These are phyloP conservation scores for Tenthredo scrophulariae DNA, from an alignment of 2,888 invertebrate genomes.

Conservation along the genomic window DNA sequence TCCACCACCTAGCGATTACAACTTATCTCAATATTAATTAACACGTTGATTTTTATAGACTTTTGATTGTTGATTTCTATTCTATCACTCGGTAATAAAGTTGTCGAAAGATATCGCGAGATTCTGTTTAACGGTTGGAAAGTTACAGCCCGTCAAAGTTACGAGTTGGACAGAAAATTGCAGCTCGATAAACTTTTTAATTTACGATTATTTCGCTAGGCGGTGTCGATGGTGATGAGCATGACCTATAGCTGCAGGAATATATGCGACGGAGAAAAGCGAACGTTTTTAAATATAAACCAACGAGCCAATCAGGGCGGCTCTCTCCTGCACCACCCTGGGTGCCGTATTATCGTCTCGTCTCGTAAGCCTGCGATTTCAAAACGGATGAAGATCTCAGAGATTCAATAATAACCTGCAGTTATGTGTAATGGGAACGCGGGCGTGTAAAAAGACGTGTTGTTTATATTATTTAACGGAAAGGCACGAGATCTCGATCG, in stretches of 20 bases:
- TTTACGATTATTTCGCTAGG: conserved; percentile 69
- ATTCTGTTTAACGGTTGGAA: not conserved
- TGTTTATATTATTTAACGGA: not conserved
- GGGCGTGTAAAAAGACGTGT: not conserved
- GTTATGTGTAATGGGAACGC: not conserved
- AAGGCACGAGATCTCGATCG: conserved; percentile 5
- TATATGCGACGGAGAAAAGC: conserved; percentile 69
- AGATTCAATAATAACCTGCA: conserved; percentile 58
- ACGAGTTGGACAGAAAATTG: conserved; percentile 30
- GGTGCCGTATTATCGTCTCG: conserved; percentile 58
- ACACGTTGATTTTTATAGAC: not conserved
- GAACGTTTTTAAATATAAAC: conserved; percentile 75
- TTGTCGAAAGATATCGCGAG: not conserved
- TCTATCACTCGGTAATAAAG: conserved; percentile 22
- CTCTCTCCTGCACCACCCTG: conserved; percentile 73
- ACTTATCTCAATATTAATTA: conserved; percentile 14
- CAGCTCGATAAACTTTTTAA: not conserved
- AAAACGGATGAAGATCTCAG: conserved; percentile 58
- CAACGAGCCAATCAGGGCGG: conserved; percentile 78
- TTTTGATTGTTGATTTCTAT: not conserved
- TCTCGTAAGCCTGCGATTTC: conserved; percentile 30
- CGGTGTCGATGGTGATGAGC: conserved; percentile 72
- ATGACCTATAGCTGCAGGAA: conserved; percentile 75
- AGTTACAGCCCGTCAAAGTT: conserved; percentile 19
- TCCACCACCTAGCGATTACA: conserved; percentile 74